Conservation (phyloP, 2,888 invertebrate species). For the Cylindroiulus punctatus region DNA sequence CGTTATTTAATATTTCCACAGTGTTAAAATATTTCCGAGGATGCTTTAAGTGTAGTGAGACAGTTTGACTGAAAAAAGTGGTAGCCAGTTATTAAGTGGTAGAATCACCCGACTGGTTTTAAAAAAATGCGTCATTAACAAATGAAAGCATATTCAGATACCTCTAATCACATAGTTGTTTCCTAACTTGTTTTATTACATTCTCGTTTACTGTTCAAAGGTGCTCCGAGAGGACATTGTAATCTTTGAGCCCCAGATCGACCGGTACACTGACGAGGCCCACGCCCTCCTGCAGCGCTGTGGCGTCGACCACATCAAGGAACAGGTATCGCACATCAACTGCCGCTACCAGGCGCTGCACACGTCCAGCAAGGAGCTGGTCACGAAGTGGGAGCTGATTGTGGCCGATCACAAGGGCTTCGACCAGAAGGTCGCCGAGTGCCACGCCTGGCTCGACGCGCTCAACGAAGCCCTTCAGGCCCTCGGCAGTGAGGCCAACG, state of each 20-base stretch:
- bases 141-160: too few relatives aligned
- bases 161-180: too few relatives aligned
- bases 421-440: constrained; percentile 78
- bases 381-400: constrained; percentile 83
- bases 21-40: too few relatives aligned
- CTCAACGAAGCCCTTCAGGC: constrained; percentile 77
- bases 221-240: constrained; percentile 76
- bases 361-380: constrained; percentile 72
- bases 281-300: constrained; percentile 85
- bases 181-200: background rate
- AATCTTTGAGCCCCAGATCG: constrained; percentile 84
- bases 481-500: constrained; percentile 60
- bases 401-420: constrained; percentile 85
- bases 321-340: constrained; percentile 87
- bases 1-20: too few relatives aligned
- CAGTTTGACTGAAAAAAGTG: too few relatives aligned
- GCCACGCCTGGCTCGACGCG: constrained; percentile 80
- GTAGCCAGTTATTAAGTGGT: too few relatives aligned
- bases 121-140: too few relatives aligned
- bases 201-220: constrained; percentile 61
- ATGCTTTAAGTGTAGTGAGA: too few relatives aligned
- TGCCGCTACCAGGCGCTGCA: constrained; percentile 71
- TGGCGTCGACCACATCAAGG: constrained; percentile 85
- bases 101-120: too few relatives aligned
- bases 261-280: constrained; percentile 88